Conservation (phyloP, 2,888 invertebrate species). For the Ceraclea dissimilis region DNA sequence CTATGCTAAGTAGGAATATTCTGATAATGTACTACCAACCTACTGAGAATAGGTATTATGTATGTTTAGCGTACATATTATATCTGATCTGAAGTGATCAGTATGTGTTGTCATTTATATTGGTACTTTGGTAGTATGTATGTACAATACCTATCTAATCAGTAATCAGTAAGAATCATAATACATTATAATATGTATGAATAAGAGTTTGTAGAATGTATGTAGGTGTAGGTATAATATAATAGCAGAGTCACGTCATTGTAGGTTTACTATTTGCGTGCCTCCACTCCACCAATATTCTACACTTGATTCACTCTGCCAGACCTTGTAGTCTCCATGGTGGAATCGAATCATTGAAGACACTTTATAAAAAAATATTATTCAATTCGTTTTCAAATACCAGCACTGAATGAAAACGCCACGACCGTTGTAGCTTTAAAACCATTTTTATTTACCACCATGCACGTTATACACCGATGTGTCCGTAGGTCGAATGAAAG, state of each 20-base stretch:
- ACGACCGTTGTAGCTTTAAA: neutral
- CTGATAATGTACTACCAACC: no score
- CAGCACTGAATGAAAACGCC: neutral
- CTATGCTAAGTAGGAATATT: no score
- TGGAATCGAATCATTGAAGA: neutral
- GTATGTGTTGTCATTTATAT: no score
- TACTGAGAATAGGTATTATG: no score
- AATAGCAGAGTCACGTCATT: neutral
- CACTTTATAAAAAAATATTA: slow-evolving; percentile 8
- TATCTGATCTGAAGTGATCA: no score
- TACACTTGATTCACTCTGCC: neutral
- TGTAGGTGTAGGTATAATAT: neutral
- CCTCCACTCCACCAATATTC: no score
- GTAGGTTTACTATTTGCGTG: neutral
- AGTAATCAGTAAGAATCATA: no score
- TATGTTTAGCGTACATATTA: no score
- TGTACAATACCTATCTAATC: no score
- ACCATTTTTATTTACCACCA: neutral
- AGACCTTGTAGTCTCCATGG: neutral
- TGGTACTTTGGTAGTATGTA: no score
- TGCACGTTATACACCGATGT: neutral
- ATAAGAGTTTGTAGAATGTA: no score
- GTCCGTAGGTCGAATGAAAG: neutral
- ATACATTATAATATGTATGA: no score
- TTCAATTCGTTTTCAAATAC: slow-evolving; percentile 7